These are phyloP conservation scores for Cossypha dichroa DNA, from an alignment of 2,797 vertebrate genomes.

Conservation along the genomic window DNA sequence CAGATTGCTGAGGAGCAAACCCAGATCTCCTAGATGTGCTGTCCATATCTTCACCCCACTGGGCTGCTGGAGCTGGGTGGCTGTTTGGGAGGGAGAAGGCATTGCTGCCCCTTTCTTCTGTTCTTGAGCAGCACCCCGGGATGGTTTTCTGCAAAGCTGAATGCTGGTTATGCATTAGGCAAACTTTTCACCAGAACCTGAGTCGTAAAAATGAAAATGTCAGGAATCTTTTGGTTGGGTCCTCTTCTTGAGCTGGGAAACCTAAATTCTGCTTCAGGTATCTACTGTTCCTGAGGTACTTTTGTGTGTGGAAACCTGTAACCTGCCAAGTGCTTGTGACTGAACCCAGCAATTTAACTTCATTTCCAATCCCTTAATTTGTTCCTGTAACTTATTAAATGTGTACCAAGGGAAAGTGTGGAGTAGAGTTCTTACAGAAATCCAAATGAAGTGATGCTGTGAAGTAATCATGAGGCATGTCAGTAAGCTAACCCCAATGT, in stretches of 20 bases:
- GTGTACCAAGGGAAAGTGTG: neutral
- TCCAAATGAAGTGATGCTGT: neutral
- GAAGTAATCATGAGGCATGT: neutral
- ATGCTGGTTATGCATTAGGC: neutral
- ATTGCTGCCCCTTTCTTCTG: fast-evolving
- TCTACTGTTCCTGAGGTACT: neutral
- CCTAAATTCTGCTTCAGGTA: neutral
- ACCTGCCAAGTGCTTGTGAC: neutral
- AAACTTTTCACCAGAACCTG: neutral
- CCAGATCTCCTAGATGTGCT: neutral
- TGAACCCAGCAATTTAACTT: neutral
- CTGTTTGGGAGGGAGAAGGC: fast-evolving
- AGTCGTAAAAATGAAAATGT: neutral
- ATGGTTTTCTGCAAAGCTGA: neutral
- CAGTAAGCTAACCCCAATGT: neutral
- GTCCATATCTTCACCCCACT: fast-evolving
- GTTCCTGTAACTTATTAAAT: neutral
- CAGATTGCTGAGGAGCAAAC: neutral
- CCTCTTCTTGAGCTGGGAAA: neutral
- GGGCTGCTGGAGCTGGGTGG: neutral
- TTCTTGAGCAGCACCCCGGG: fast-evolving
- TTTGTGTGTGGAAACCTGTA: neutral
- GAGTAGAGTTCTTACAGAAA: neutral
- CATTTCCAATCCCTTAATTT: neutral
- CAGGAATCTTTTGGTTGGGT: neutral